Evolutionary conservation across 2,888 invertebrate species (phyloP).

Genomic region (Prosopocoilus inquinatus): DNA sequence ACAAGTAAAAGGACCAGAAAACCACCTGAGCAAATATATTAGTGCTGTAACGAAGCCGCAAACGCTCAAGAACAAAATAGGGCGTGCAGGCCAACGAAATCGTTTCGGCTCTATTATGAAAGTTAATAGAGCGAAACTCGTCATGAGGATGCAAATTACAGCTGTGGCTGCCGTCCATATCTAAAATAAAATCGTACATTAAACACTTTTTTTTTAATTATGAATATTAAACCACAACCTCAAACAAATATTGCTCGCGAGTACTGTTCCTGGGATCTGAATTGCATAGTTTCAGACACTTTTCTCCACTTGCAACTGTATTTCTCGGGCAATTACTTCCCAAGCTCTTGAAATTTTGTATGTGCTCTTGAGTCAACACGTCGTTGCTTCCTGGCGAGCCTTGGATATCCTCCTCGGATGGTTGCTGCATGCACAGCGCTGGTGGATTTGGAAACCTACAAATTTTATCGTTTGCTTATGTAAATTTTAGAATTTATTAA

Average conservation of each 20-base stretch:
- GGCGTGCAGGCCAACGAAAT: slow-evolving; percentile 91
- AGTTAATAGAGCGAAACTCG: slow-evolving; percentile 79
- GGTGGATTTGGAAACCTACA: slow-evolving; percentile 70
- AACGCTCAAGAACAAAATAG: slow-evolving; percentile 84
- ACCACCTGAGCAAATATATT: slow-evolving; percentile 39
- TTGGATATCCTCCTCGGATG: slow-evolving; percentile 28
- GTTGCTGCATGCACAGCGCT: slow-evolving; percentile 75
- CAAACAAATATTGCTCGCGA: slow-evolving; percentile 49
- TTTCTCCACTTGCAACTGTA: slow-evolving; percentile 29
- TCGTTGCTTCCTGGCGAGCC: slow-evolving; percentile 12
- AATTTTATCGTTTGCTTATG: background rate
- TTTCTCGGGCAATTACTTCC: slow-evolving; percentile 35
- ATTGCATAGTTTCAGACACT: slow-evolving; percentile 32
- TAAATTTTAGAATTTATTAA: background rate
- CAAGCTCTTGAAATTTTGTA: slow-evolving; percentile 6
- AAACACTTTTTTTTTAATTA: slow-evolving; percentile 29
- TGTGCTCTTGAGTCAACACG: slow-evolving; percentile 9
- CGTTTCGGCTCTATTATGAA: slow-evolving; percentile 86
- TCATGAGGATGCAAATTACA: slow-evolving; percentile 75
- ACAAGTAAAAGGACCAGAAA: slow-evolving; percentile 39
- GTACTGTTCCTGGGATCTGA: slow-evolving; percentile 11
- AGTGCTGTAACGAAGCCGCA: slow-evolving; percentile 54
- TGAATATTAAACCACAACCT: slow-evolving; percentile 44
- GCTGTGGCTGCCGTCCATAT: slow-evolving; percentile 77
- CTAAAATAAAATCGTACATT: slow-evolving; percentile 26